phyloP scores from a whole-genome alignment of 2,888 invertebrate genomes.

The Perizoma affinitatum region DNA sequence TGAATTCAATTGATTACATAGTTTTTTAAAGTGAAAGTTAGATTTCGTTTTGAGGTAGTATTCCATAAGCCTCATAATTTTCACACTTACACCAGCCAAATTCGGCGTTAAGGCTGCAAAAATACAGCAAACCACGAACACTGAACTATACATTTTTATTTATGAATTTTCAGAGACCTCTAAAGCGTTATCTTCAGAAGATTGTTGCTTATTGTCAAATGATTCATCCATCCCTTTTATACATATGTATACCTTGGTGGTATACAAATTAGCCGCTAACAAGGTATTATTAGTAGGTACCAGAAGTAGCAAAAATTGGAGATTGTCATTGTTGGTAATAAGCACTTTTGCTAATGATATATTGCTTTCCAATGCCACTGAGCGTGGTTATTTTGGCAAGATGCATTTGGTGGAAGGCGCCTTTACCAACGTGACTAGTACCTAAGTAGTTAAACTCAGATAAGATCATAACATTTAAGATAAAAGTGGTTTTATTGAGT shows the following conservation, averaged over 20 bases:
- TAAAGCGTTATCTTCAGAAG: constrained; percentile 23
- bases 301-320: constrained; percentile 24
- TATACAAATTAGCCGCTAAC: constrained; percentile 18
- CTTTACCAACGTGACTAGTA: too few relatives aligned
- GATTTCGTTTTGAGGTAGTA: too few relatives aligned
- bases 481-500: too few relatives aligned
- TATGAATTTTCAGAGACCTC: not conserved
- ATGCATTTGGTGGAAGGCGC: constrained; percentile 6
- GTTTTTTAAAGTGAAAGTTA: too few relatives aligned
- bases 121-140: constrained; percentile 45
- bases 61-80: too few relatives aligned
- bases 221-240: constrained; percentile 28
- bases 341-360: constrained; percentile 12
- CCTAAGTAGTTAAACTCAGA: too few relatives aligned
- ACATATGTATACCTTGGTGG: constrained; percentile 44
- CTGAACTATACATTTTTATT: constrained; percentile 51
- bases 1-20: too few relatives aligned
- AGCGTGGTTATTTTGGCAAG: constrained; percentile 13
- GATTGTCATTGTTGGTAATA: constrained; percentile 29
- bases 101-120: constrained; percentile 49
- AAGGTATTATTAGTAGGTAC: constrained; percentile 24
- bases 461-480: too few relatives aligned
- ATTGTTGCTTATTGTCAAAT: constrained; percentile 30
- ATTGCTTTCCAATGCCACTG: constrained; percentile 10
- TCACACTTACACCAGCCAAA: constrained; percentile 45